A percentile compares a stretch with the other conserved stretches of the same genome.
Conservation (phyloP, 2,797 vertebrate species). For the Manis crassicaudata region DNA sequence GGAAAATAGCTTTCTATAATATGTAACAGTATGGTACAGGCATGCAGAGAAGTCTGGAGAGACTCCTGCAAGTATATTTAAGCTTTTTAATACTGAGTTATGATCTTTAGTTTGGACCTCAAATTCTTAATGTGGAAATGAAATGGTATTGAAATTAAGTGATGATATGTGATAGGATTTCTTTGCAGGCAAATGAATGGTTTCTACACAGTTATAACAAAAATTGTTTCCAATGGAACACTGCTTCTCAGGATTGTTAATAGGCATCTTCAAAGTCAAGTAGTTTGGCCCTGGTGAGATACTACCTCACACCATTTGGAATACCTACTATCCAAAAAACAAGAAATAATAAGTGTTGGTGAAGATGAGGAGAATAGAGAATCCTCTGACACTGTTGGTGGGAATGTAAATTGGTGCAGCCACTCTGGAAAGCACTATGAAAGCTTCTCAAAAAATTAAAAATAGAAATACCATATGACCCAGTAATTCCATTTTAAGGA, state of each 20-base stretch:
- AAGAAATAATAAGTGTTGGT: too few species aligned
- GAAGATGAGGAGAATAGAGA: too few species aligned
- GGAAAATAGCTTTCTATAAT: background rate
- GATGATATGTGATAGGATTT: background rate
- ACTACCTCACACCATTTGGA: too few species aligned
- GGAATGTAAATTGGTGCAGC: too few species aligned
- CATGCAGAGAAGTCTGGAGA: background rate
- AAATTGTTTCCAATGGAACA: background rate
- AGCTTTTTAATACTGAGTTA: background rate
- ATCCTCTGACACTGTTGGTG: too few species aligned
- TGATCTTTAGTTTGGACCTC: conserved; percentile 20
- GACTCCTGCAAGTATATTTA: background rate
- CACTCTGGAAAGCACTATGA: too few species aligned
- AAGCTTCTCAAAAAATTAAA: too few species aligned
- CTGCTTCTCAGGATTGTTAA: background rate
- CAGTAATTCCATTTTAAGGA: too few species aligned
- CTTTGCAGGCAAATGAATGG: background rate
- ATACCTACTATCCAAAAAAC: too few species aligned
- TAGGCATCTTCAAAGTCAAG: background rate
- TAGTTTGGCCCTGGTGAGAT: background rate
- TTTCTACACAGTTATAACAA: background rate
- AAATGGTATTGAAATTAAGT: background rate
- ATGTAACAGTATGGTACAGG: background rate
- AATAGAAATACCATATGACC: too few species aligned
- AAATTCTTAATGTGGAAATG: background rate